A percentile compares a stretch with the other conserved stretches of the same genome.
phyloP scores from a whole-genome alignment of 35 echinoderm and acorn worm genomes.

The Apostichopus parvimensis region DNA sequence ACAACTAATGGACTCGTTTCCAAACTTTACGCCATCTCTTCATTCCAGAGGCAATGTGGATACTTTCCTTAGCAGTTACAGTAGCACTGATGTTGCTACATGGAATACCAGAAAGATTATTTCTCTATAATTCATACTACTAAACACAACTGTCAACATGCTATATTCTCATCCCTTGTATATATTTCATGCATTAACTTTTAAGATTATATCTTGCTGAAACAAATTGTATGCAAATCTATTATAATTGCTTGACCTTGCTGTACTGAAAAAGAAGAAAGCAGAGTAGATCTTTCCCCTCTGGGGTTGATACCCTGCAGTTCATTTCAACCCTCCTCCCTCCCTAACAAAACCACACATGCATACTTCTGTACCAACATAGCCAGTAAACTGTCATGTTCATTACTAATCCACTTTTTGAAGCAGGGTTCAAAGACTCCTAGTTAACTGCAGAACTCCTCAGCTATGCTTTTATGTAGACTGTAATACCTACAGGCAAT shows the following conservation, averaged over 20 bases:
- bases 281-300: not conserved
- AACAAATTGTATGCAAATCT: not conserved
- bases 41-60: too few species aligned
- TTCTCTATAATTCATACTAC: too few species aligned
- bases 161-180: too few species aligned
- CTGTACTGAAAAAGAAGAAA: not conserved
- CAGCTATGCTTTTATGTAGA: not conserved
- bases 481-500: not conserved
- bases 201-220: too few species aligned
- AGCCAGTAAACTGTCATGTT: not conserved
- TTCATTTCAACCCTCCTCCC: not conserved
- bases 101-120: too few species aligned
- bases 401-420: not conserved
- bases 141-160: too few species aligned
- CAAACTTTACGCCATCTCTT: too few species aligned
- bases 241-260: not conserved
- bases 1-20: too few species aligned
- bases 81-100: too few species aligned
- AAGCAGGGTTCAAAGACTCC: not conserved
- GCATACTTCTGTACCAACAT: not conserved
- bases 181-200: too few species aligned
- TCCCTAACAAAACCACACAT: not conserved
- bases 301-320: not conserved
- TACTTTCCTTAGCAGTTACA: too few species aligned
- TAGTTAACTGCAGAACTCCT: not conserved